Conservation (phyloP, 2,797 vertebrate genomes). For the Phyllotis vaccarum region DNA sequence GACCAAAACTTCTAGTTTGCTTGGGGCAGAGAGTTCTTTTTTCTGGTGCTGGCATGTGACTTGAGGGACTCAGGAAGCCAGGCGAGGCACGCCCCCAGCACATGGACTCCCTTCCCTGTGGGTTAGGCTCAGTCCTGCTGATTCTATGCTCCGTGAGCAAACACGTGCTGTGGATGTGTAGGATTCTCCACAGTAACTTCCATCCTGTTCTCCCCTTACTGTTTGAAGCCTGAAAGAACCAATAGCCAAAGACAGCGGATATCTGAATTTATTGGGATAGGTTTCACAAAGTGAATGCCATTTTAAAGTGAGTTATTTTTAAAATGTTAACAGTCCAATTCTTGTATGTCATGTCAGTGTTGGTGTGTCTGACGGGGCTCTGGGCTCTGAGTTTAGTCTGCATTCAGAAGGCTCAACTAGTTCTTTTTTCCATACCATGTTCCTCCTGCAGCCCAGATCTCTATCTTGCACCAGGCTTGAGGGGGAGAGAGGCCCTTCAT, state of each 20-base stretch:
- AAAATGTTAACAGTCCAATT: too few relatives aligned
- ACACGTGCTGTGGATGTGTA: not conserved
- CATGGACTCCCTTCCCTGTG: not conserved
- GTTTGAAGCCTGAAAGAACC: not conserved
- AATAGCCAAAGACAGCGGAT: not conserved
- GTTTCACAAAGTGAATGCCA: not conserved
- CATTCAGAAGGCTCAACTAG: not conserved
- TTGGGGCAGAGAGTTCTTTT: not conserved
- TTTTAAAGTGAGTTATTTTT: not conserved
- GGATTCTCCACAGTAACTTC: not conserved
- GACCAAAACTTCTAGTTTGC: not conserved
- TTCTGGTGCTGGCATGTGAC: not conserved
- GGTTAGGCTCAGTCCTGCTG: not conserved
- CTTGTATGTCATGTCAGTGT: not conserved
- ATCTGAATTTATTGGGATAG: not conserved
- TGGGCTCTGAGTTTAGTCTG: not conserved
- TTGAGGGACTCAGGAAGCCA: not conserved
- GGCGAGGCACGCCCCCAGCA: not conserved
- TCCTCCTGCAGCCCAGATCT: not conserved
- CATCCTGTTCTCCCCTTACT: too few relatives aligned
- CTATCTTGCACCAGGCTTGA: not conserved
- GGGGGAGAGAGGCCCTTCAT: not conserved
- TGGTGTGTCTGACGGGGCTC: not conserved
- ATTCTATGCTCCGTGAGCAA: accelerated
- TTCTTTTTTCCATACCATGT: not conserved